These are phyloP conservation scores for Hydrophis major DNA, from an alignment of 2,797 vertebrate genomes.

Conservation along the genomic window DNA sequence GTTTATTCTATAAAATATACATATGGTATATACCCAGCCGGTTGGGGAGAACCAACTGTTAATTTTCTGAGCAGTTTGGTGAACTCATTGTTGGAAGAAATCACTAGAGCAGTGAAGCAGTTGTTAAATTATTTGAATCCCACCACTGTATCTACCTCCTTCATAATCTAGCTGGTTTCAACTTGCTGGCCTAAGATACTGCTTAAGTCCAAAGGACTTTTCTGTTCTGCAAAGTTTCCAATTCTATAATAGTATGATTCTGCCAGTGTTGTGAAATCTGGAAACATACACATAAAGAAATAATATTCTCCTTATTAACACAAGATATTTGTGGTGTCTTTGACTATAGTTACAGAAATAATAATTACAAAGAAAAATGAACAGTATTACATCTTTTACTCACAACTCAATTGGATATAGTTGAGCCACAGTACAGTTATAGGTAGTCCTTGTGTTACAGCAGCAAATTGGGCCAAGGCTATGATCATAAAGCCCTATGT, in stretches of 20 bases:
- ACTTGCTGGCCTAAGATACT: neutral
- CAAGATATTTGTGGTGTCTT: neutral
- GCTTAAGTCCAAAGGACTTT: neutral
- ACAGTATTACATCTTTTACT: neutral
- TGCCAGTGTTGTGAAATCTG: neutral
- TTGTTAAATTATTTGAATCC: too few species aligned
- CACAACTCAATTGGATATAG: neutral
- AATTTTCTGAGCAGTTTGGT: too few species aligned
- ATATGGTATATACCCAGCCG: too few species aligned
- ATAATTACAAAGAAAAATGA: neutral
- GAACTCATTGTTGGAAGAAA: too few species aligned
- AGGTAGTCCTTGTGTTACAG: neutral
- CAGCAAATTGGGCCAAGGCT: neutral
- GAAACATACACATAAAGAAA: neutral
- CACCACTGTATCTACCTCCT: too few species aligned
- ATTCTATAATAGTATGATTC: neutral
- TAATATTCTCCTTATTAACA: neutral
- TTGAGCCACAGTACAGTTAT: neutral
- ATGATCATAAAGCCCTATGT: neutral
- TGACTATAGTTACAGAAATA: neutral
- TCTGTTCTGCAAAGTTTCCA: neutral
- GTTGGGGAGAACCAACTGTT: too few species aligned
- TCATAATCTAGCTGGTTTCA: neutral
- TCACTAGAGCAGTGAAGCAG: too few species aligned
- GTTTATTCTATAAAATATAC: neutral